Evolutionary conservation across 2,113 vertebrate species (phyloP).

Genomic region (Centropus unirufus): DNA sequence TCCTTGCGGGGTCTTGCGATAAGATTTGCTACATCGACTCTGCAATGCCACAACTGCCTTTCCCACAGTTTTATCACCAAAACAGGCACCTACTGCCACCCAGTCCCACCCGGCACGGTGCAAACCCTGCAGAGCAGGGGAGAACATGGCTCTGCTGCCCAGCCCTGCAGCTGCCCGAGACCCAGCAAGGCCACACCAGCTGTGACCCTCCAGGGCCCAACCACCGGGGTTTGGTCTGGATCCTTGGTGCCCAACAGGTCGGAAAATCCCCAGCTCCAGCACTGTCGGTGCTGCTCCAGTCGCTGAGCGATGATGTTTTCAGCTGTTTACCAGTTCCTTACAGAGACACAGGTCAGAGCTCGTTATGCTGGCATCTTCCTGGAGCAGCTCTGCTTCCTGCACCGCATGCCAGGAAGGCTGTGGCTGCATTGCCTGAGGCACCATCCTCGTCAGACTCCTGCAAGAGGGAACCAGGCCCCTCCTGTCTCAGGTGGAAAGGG

Average conservation of each 20-base stretch:
- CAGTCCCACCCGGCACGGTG: not conserved
- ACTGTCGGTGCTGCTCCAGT: not conserved
- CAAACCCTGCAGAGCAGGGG: not conserved
- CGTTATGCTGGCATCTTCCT: not conserved
- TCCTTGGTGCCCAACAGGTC: not conserved
- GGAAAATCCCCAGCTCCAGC: not conserved
- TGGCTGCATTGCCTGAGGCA: not conserved
- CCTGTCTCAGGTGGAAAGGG: not conserved
- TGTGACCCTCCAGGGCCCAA: not conserved
- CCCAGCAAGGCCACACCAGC: not conserved
- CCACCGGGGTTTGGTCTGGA: not conserved
- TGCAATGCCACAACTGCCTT: not conserved
- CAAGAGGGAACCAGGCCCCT: not conserved
- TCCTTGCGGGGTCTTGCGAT: not conserved
- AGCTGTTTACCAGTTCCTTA: constrained; percentile 1
- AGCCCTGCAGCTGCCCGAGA: not conserved
- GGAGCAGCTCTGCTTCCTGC: constrained; percentile 47
- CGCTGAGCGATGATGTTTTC: not conserved
- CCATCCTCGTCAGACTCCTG: not conserved
- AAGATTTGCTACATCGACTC: not conserved
- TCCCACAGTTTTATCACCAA: not conserved
- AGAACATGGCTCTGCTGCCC: not conserved
- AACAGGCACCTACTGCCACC: not conserved
- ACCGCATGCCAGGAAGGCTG: constrained; percentile 15
- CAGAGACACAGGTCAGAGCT: not conserved